A percentile compares a stretch with the other conserved stretches of the same genome.
Evolutionary conservation across 2,888 invertebrate species (phyloP).

Genomic region (Marasmarcha lunaedactyla): DNA sequence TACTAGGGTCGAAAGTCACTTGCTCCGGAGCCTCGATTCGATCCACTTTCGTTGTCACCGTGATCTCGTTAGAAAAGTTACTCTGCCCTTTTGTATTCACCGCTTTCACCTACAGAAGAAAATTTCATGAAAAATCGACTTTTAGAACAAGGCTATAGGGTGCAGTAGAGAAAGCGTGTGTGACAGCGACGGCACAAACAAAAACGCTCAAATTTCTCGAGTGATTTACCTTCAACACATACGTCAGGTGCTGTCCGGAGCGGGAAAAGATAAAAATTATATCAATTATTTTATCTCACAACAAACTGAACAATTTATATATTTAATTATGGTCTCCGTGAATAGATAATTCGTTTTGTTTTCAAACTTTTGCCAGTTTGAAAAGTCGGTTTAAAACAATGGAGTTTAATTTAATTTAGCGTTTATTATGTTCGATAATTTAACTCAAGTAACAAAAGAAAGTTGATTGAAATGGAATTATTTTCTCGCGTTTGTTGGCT

Average conservation of each 20-base stretch:
- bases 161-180: conserved; percentile 6
- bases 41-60: conserved; percentile 85
- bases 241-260: conserved; percentile 66
- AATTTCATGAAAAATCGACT: conserved; percentile 6
- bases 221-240: conserved; percentile 62
- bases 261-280: conserved; percentile 49
- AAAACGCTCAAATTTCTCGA: conserved; percentile 25
- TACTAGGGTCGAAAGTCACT: conserved; percentile 85
- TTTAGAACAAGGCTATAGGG: not conserved
- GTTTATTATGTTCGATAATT: too few relatives aligned
- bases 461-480: too few relatives aligned
- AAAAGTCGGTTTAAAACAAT: too few relatives aligned
- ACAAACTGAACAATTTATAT: not conserved
- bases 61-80: conserved; percentile 87
- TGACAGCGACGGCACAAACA: conserved; percentile 25
- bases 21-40: conserved; percentile 84
- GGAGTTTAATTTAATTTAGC: too few relatives aligned
- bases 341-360: too few relatives aligned
- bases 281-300: conserved; percentile 24
- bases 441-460: too few relatives aligned
- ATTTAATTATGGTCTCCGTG: not conserved
- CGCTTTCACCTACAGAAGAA: conserved; percentile 76
- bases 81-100: conserved; percentile 90
- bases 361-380: too few relatives aligned
- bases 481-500: too few relatives aligned